Percentiles rank a stretch among this genome's conserved stretches.
These are phyloP conservation scores for Ophraella communa DNA, from an alignment of 2,888 invertebrate genomes.

Conservation along the genomic window DNA sequence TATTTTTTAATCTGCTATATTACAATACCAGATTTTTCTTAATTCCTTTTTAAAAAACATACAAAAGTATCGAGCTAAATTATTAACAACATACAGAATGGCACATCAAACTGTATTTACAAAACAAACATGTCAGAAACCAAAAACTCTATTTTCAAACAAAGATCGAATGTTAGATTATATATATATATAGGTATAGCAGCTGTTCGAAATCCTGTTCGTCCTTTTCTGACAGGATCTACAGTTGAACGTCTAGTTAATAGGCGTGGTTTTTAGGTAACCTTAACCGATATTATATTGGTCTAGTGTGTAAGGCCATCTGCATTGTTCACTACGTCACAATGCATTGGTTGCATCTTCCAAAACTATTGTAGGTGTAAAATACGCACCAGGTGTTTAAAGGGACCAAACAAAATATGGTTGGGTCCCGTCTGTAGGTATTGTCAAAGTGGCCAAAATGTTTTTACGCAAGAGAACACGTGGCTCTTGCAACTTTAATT, in stretches of 20 bases:
- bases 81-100: too few relatives aligned
- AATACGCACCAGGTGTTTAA: conserved; percentile 5
- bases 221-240: conserved; percentile 5
- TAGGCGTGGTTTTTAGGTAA: neutral
- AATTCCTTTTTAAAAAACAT: too few relatives aligned
- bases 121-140: neutral
- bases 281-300: neutral
- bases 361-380: conserved; percentile 10
- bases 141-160: neutral
- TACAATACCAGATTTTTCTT: too few relatives aligned
- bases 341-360: too few relatives aligned
- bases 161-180: neutral
- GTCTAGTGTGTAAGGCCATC: neutral
- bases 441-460: neutral
- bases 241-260: neutral
- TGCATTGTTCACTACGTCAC: neutral
- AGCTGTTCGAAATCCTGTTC: conserved; percentile 3
- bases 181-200: neutral
- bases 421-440: neutral
- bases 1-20: too few relatives aligned
- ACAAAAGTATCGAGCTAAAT: too few relatives aligned
- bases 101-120: too few relatives aligned
- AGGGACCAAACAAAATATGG: neutral
- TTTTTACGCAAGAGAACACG: neutral
- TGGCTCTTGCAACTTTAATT: neutral